Evolutionary conservation across 2,113 vertebrate genomes (phyloP).

Genomic region (Anser brachyrhynchus): DNA sequence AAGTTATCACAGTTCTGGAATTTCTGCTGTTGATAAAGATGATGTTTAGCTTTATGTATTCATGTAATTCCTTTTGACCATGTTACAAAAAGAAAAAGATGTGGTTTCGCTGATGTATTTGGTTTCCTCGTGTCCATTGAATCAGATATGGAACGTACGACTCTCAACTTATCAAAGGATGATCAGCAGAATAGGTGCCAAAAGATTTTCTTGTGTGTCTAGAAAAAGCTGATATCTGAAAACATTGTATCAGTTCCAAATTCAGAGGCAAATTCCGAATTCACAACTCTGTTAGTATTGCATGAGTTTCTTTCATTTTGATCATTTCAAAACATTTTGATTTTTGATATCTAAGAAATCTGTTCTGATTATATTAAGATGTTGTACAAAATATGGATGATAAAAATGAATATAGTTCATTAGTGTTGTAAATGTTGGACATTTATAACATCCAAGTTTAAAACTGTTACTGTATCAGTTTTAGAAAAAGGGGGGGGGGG

Average conservation of each 20-base stretch:
- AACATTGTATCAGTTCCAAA: neutral
- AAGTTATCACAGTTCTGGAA: neutral
- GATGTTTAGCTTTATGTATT: neutral
- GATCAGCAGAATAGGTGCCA: neutral
- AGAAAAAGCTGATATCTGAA: neutral
- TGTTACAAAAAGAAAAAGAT: neutral
- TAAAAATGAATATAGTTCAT: neutral
- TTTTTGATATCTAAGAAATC: neutral
- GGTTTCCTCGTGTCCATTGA: neutral
- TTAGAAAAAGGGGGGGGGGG: neutral
- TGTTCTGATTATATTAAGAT: neutral
- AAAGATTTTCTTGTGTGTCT: neutral
- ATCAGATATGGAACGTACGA: neutral
- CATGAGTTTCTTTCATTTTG: neutral
- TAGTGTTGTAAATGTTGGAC: neutral
- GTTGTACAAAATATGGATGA: neutral
- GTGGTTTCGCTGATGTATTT: neutral
- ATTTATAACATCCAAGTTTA: neutral
- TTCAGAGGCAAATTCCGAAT: neutral
- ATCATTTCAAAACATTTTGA: neutral
- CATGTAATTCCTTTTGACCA: neutral
- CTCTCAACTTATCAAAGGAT: neutral
- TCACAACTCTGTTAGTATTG: neutral
- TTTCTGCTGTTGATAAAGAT: neutral
- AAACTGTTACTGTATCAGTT: neutral